Base-by-base conservation (phyloP, 2,113 vertebrate species). In the Nipponia nippon region DNA sequence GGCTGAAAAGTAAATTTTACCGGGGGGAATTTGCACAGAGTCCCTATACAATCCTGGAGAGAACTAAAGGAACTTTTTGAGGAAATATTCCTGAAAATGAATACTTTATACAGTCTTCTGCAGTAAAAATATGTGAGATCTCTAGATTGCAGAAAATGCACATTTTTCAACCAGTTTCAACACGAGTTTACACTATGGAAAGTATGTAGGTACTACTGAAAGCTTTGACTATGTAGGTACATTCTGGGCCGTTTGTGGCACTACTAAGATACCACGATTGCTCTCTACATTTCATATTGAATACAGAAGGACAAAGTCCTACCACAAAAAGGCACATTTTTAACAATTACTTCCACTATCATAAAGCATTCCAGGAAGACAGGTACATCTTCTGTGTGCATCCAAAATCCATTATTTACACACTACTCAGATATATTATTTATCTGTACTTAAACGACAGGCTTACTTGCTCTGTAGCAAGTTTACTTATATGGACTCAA, bases 191-290 rank as follows among this genome's bases (percentile, higher is more conserved):
- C 13, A 11, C 9, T n/a, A 10, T 9, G 4, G 23, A 81, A 78
- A 18, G 1, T 30, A 52, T 7, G 27, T 1, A 38, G 25, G 9
- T 16, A 15, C 9, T 47, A 20, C 4, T 59, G 52, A 73, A 83
- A 65, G 13, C 12, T 46, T 26, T 61, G 17, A 32, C 18, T 5
- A 9, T 0, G 0, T 6, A 27, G 9, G 12, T 19, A 67, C 8
- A n/a, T 40, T 49, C 47, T 36, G 10, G 16, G 7, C 13, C 34
- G n/a, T 19, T 19, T 50, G 29, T 32, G 38, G 40, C 62, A 30
- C 58, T 82, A 29, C 30, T 58, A 29, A 83, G 29, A 53, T 38
- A 18, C 17, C 10, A 10, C 11, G 8, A 21, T 73, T 20, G 27
- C 20, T 40, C 42, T 77, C 27, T 53, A 2, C 5, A 1, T 62